Conservation (phyloP, 2,888 invertebrate genomes). For the Ypsolopha scabrella region DNA sequence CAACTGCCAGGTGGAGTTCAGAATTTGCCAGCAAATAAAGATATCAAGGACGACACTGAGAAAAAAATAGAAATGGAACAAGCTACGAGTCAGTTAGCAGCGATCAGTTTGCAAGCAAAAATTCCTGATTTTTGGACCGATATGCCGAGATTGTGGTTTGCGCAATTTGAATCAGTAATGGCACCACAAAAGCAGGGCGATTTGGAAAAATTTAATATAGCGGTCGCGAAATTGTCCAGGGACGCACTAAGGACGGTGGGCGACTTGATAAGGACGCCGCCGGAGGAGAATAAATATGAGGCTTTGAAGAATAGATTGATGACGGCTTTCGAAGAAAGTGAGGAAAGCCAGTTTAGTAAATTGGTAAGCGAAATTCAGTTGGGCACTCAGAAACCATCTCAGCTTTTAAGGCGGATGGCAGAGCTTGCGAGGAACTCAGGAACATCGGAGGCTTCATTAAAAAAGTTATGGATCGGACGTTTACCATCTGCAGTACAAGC, state of each 20-base stretch:
- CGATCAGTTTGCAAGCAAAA: no score
- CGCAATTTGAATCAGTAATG: constrained; percentile 5
- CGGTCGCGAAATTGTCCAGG: neutral
- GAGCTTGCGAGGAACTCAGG: constrained; percentile 1
- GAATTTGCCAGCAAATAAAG: no score
- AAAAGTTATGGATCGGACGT: constrained; percentile 1
- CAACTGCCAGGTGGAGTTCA: no score
- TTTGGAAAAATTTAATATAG: constrained; percentile 1
- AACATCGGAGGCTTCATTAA: neutral
- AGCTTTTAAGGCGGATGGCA: constrained; percentile 6
- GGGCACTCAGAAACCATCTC: constrained; percentile 5
- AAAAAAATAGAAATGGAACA: no score
- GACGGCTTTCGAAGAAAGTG: constrained; percentile 2
- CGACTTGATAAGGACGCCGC: constrained; percentile 4
- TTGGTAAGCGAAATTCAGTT: constrained; percentile 7
- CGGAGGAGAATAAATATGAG: neutral
- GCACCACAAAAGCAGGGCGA: constrained; percentile 5
- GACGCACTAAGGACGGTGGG: constrained; percentile 2
- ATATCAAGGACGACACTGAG: no score
- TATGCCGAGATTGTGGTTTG: constrained; percentile 3
- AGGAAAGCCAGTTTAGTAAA: constrained; percentile 2
- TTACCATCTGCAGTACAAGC: constrained; percentile 5
- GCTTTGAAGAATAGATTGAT: constrained; percentile 4
- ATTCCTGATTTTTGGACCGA: constrained; percentile 6
- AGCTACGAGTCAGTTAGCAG: no score